Evolutionary conservation across 1,140 invertebrate species (phyloP), one percentile per base, ranked within the genome.

Genomic region (Heliothis subflexa): DNA sequence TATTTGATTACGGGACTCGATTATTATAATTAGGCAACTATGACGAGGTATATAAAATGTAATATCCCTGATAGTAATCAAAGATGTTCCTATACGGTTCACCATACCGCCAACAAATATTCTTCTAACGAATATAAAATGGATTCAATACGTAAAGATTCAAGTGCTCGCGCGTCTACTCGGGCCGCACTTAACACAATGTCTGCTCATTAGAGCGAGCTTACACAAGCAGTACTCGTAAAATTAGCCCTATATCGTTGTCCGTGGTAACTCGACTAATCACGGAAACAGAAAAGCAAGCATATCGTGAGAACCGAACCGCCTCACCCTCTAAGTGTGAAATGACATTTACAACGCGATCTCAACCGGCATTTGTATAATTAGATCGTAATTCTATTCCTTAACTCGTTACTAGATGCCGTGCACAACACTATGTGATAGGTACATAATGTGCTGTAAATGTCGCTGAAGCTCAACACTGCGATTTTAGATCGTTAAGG

Each of bases 371-470:
- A 81, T 85, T 83, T 83, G 78, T 84, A 85, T 89, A 91, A 91
- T 91, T 91, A 90, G 86, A 85, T 84, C 88, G 86, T 88, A 87
- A 89, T 82, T 91, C 83, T 87, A 86, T 89, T 84, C 85, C 78
- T 82, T 81, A 76, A 83, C 82, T 84, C 85, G 86, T 89, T 90
- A 86, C 82, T 33, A 33, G 73, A 64, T 62, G 28, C 73, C 59
- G 71, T 59, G 54, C 71, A 57, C 66, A 50, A 70, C 66, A 70
- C 66, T 70, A 28, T 70, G 64, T 59, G 40, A 25, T 70, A 70
- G 55, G 40, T 57, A 74, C 45, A 74, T 74, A 74, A 74, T 74
- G 71, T 61, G 25, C 33, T 74, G 55, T 74, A 74, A 74, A 74
- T 74, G 71, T 74, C 71, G 55, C 55, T 61, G 71, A 74, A 74